phyloP scores from a whole-genome alignment of 23 tunicate species.

The Trididemnum clinides region DNA sequence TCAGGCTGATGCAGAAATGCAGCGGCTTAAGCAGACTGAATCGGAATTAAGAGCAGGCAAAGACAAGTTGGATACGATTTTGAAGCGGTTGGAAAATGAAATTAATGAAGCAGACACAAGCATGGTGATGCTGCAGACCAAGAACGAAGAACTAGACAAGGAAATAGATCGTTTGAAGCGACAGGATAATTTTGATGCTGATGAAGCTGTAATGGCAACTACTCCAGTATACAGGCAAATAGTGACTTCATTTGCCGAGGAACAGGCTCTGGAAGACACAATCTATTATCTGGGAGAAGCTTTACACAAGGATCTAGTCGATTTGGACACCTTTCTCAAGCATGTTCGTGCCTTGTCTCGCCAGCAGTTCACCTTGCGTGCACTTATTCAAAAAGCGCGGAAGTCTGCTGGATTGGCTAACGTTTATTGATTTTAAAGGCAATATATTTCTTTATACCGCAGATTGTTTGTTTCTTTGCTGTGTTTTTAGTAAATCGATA shows the following conservation, averaged over 20 bases:
- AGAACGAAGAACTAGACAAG: conserved; percentile 55
- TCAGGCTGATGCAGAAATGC: conserved; percentile 65
- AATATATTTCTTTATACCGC: no score
- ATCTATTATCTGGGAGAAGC: conserved; percentile 92
- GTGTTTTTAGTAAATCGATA: no score
- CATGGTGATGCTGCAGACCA: conserved; percentile 43
- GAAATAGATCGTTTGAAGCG: conserved; percentile 54
- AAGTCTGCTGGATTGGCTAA: conserved; percentile 76
- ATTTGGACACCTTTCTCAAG: conserved; percentile 80
- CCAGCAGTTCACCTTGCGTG: conserved; percentile 80
- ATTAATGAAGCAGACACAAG: conserved; percentile 61
- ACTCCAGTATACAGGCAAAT: conserved; percentile 94
- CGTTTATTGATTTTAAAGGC: no score
- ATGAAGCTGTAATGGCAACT: conserved; percentile 86
- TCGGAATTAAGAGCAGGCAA: conserved; percentile 60
- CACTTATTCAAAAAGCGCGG: conserved; percentile 79
- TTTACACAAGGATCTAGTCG: conserved; percentile 64
- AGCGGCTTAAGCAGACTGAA: conserved; percentile 62
- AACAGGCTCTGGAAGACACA: conserved; percentile 93
- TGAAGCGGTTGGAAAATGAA: conserved; percentile 56
- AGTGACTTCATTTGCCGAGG: conserved; percentile 77
- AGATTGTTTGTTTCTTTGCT: no score
- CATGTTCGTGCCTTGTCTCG: conserved; percentile 88
- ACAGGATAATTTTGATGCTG: conserved; percentile 81
- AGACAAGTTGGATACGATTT: conserved; percentile 54